phyloP scores from a whole-genome alignment of 1,140 invertebrate species.

The Bemisia tabaci region DNA sequence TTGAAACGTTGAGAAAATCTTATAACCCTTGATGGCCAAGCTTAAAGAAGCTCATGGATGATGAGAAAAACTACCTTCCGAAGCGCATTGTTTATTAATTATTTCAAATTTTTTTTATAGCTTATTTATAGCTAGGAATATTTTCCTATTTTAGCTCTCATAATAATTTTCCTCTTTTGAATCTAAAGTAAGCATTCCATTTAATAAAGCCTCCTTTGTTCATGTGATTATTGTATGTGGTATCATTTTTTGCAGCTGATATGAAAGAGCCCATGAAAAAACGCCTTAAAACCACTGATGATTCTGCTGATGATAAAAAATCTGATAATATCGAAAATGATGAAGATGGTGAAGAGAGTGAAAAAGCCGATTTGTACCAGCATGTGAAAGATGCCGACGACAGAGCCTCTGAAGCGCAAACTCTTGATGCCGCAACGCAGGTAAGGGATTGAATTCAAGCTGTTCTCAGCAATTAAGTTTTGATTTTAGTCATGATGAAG shows the following conservation, averaged over 20 bases:
- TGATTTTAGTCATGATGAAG: constrained; percentile 7
- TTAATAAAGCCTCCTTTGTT: too few relatives aligned
- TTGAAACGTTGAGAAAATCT: too few relatives aligned
- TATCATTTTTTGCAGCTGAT: constrained; percentile 34
- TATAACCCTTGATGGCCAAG: too few relatives aligned
- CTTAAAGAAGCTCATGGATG: too few relatives aligned
- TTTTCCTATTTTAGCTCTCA: too few relatives aligned
- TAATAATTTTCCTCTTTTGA: too few relatives aligned
- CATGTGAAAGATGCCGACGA: constrained; percentile 63
- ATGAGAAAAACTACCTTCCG: not conserved
- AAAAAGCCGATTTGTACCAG: constrained; percentile 59
- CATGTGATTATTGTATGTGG: too few relatives aligned
- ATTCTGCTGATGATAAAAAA: constrained; percentile 32
- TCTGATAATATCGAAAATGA: constrained; percentile 35
- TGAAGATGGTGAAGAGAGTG: constrained; percentile 33
- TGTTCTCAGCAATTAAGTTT: not conserved
- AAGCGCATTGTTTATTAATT: constrained; percentile 1
- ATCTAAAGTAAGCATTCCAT: too few relatives aligned
- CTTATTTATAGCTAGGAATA: constrained; percentile 16
- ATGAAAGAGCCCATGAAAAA: constrained; percentile 43
- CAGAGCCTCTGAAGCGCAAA: constrained; percentile 33
- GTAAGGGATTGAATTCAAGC: constrained; percentile 14
- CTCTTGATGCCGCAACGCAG: constrained; percentile 41
- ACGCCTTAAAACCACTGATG: constrained; percentile 43
- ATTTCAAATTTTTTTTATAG: constrained; percentile 14